A percentile compares a stretch with the other conserved stretches of the same genome.
Evolutionary conservation across 2,888 invertebrate genomes (phyloP).

Genomic region (Scelioninae gen. 1): DNA sequence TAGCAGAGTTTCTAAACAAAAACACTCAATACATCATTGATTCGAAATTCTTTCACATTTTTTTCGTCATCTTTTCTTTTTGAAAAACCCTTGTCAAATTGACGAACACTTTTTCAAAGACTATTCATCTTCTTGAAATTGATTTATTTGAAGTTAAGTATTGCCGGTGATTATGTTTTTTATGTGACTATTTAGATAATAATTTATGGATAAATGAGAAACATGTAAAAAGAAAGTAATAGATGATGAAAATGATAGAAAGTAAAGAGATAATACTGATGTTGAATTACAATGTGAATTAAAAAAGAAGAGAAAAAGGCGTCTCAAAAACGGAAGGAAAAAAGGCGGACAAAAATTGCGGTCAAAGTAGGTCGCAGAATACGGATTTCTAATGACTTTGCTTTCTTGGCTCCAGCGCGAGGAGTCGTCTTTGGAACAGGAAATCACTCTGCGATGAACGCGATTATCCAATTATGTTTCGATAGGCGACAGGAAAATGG

Average conservation of each 20-base stretch:
- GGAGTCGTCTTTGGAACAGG: conserved; percentile 78
- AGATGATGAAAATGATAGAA: not conserved
- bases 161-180: too few species aligned
- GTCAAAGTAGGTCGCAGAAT: conserved; percentile 73
- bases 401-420: conserved; percentile 75
- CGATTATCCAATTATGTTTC: conserved; percentile 70
- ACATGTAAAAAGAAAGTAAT: not conserved
- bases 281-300: not conserved
- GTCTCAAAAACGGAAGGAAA: conserved; percentile 34
- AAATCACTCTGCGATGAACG: conserved; percentile 67
- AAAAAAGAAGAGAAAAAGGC: not conserved
- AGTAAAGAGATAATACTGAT: not conserved
- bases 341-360: conserved; percentile 59
- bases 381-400: conserved; percentile 73
- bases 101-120: too few species aligned
- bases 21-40: not conserved
- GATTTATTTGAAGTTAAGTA: too few species aligned
- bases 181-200: too few species aligned
- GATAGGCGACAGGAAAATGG: conserved; percentile 65
- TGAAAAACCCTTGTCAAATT: too few species aligned
- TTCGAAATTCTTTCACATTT: too few species aligned
- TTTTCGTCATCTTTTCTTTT: too few species aligned
- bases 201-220: not conserved
- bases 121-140: too few species aligned
- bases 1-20: conserved; percentile 77